Evolutionary conservation across 2,113 vertebrate species (phyloP), one percentile per base, ranked within the genome.

Genomic region (Haemorhous mexicanus): DNA sequence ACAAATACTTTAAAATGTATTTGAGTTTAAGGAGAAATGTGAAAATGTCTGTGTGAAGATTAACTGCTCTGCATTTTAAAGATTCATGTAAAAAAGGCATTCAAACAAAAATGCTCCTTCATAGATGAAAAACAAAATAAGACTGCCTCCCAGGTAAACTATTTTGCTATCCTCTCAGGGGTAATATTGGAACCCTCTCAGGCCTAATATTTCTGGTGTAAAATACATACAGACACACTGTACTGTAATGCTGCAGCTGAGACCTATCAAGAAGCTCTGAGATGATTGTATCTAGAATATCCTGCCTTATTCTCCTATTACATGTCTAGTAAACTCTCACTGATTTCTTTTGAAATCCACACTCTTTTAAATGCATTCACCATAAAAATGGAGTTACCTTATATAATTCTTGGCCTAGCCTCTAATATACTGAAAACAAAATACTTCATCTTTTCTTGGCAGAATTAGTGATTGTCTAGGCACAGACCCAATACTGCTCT

Each of bases 361-460:
- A 86, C 27, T 39, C 9, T 74, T 94, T 93, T 49, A 74, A 95
- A 79, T 63, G 11, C 17, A 77, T 63, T 89, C 50, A 59, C 47
- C 56, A 43, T 89, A 81, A 93, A 93, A 93, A 83, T 46, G 20
- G 58, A 86, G 41, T 77, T 84, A 84, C 46, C 35, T 59, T 95
- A 61, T 88, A 75, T 64, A 94, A 49, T n/a, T 68, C 44, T 67
- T 87, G 41, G 46, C 61, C 62, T 77, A 63, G 43, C 28, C 35
- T 95, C 33, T 61, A 28, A 49, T 88, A 14, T 64, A 41, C 47
- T 90, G 73, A 89, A 95, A 94, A 74, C 66, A 92, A 87, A 96
- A 84, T 66, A 75, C 22, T 80, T 66, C 52, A 74, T 78, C 28
- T 84, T 95, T 85, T 84, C 68, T 92, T 95, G 92, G 90, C 66